phyloP scores from a whole-genome alignment of 2,113 vertebrate species.

The Lophochroa leadbeateri region DNA sequence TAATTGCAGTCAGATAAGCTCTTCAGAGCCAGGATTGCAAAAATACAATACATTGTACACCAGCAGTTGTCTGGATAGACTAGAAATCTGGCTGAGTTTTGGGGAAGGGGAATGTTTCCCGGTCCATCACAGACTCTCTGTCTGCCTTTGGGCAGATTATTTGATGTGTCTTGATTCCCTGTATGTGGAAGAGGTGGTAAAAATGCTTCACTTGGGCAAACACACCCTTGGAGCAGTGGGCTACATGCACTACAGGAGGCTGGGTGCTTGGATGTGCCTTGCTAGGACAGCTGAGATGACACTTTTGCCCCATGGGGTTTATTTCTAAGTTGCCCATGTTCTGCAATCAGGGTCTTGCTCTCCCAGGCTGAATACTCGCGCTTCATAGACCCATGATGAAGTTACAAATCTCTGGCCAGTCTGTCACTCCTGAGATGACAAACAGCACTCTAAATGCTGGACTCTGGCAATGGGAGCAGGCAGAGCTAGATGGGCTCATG shows the following conservation, averaged over 20 bases:
- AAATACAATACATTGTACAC: not conserved
- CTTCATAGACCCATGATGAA: not conserved
- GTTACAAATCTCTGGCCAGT: not conserved
- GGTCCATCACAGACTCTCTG: not conserved
- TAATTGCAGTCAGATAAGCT: slow-evolving; percentile 63
- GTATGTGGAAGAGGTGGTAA: not conserved
- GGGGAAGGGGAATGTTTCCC: not conserved
- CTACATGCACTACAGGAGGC: rapidly evolving
- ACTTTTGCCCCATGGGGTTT: not conserved
- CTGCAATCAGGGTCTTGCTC: not conserved
- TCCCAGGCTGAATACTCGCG: not conserved
- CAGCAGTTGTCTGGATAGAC: not conserved
- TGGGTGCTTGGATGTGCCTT: not conserved
- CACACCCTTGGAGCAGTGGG: not conserved
- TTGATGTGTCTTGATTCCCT: not conserved
- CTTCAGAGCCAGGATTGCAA: not conserved
- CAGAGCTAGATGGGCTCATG: not conserved
- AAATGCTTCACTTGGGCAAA: not conserved
- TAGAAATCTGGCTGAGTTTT: not conserved
- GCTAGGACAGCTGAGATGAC: not conserved
- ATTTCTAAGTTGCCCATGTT: not conserved
- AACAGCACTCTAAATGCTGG: rapidly evolving
- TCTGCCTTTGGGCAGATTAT: not conserved
- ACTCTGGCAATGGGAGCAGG: not conserved
- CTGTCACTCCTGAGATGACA: not conserved